Evolutionary conservation across 1,140 invertebrate species (phyloP), one percentile per base, ranked within the genome.

Genomic region (Papilio polytes): DNA sequence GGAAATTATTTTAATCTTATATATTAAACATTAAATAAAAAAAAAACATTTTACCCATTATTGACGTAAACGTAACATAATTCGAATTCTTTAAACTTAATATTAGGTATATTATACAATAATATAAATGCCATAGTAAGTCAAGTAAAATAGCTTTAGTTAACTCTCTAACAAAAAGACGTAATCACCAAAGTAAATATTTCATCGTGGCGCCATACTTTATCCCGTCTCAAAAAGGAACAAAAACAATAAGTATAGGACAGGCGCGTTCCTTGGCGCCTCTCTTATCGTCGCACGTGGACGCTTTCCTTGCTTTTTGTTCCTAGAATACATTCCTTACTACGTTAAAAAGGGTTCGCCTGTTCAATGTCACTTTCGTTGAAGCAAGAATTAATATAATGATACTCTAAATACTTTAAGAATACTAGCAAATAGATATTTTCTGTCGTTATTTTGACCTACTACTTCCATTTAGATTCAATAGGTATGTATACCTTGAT

Each of bases 241-340:
- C 90, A 91, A 92, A 91, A 90, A 87, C 81, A 81, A 84, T 80
- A 83, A 83, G 84, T 83, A 87, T 63, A 70, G 72, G 83, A 85
- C 80, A 83, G 82, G 78, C 84, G 82, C 79, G 85, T 82, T 79
- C 84, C 81, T 83, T 88, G 93, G 92, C 93, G 93, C 92, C 91
- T 85, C 82, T 76, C 86, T 93, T 93, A 92, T 93, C 90, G 78
- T 73, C 88, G 88, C 91, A 93, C 91, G 93, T 93, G 92, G 87
- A 79, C 81, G 80, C 83, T 83, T 81, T 84, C 82, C 80, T 84
- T 63, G 84, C 86, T 87, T 86, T 89, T 87, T 83, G 82, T 89
- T 91, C 89, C 85, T 87, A 88, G 86, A 90, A 90, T 80, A 80
- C 85, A 89, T 86, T 87, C 85, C 83, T 51, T 48, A 51, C 44